Percentiles rank a stretch among this genome's conserved stretches.
Evolutionary conservation across 1,140 invertebrate genomes (phyloP).

Genomic region (Phortica variegata): DNA sequence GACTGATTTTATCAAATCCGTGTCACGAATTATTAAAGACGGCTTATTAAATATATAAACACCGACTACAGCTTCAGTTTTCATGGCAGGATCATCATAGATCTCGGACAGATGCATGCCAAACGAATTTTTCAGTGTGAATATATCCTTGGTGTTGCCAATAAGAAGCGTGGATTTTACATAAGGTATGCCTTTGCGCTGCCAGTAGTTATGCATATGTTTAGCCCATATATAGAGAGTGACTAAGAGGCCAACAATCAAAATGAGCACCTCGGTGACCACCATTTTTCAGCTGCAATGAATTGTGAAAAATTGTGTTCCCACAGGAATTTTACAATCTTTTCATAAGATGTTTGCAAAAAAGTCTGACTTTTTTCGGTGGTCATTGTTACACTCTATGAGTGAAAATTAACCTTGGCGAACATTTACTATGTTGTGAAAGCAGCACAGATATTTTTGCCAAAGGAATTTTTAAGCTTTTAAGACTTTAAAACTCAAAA

Average conservation of each 20-base stretch:
- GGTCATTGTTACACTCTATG: too few relatives aligned
- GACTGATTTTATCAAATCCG: constrained; percentile 59
- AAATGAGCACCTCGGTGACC: constrained; percentile 27
- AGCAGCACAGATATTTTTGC: too few relatives aligned
- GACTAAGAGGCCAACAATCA: constrained; percentile 23
- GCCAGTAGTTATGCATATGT: constrained; percentile 42
- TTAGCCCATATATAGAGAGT: constrained; percentile 36
- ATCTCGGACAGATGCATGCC: constrained; percentile 36
- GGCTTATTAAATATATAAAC: constrained; percentile 58
- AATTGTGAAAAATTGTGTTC: too few relatives aligned
- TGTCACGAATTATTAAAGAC: constrained; percentile 58
- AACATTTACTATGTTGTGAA: too few relatives aligned
- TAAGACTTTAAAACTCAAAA: too few relatives aligned
- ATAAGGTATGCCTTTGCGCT: constrained; percentile 42
- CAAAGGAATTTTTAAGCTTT: too few relatives aligned
- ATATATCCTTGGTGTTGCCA: constrained; percentile 34
- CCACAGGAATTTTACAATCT: too few relatives aligned
- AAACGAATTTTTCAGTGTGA: constrained; percentile 28
- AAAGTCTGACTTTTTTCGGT: too few relatives aligned
- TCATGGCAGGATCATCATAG: constrained; percentile 31
- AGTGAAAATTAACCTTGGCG: too few relatives aligned
- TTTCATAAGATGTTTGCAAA: too few relatives aligned
- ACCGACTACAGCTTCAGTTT: constrained; percentile 50
- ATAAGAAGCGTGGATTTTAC: constrained; percentile 34
- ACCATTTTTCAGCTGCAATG: too few relatives aligned